Evolutionary conservation across 2,888 invertebrate species (phyloP).

Genomic region (Onthophagus sagittarius): DNA sequence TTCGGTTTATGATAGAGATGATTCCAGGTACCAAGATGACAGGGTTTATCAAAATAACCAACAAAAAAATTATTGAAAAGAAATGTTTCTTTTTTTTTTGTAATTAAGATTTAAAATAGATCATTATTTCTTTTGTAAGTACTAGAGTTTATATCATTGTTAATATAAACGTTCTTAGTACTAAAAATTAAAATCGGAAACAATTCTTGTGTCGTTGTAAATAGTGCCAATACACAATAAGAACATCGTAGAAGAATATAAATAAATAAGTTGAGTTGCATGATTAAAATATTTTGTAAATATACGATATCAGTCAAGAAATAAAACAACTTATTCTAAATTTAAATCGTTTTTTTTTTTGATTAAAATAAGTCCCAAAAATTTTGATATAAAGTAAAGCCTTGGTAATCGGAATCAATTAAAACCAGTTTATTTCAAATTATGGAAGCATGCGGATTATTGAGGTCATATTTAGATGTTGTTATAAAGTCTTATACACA

Average conservation of each 20-base stretch:
- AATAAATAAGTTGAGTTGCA: not conserved
- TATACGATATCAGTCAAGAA: not conserved
- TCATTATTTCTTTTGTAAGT: not conserved
- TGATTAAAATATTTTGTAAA: conserved; percentile 15
- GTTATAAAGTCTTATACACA: too few relatives aligned
- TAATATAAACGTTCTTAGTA: conserved; percentile 12
- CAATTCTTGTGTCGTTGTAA: not conserved
- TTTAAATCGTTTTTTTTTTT: too few relatives aligned
- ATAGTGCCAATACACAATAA: conserved; percentile 15
- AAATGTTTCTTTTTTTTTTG: not conserved
- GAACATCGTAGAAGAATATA: not conserved
- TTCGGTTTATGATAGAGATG: conserved; percentile 43
- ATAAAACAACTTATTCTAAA: too few relatives aligned
- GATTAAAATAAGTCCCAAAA: too few relatives aligned
- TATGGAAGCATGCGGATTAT: too few relatives aligned
- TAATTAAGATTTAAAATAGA: not conserved
- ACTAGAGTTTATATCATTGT: not conserved
- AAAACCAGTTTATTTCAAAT: too few relatives aligned
- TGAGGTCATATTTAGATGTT: too few relatives aligned
- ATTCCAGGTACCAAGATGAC: conserved; percentile 36
- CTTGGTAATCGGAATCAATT: too few relatives aligned
- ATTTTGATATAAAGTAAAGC: too few relatives aligned
- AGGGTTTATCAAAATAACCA: conserved; percentile 15
- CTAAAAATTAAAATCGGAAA: conserved; percentile 1
- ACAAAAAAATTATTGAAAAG: conserved; percentile 1